Evolutionary conservation across 2,797 vertebrate species (phyloP).

Genomic region (Sebastes jordani): DNA sequence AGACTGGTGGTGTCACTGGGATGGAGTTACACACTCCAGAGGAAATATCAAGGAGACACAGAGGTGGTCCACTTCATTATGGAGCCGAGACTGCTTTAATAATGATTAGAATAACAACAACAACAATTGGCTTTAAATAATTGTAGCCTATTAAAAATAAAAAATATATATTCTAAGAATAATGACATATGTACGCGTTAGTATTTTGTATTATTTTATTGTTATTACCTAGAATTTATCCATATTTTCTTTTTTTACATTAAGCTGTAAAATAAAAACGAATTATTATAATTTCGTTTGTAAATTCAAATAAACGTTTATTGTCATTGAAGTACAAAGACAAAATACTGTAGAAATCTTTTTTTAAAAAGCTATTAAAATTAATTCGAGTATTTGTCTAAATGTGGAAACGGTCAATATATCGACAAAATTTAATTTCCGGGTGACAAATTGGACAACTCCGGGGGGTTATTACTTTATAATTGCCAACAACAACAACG

Average conservation of each 20-base stretch:
- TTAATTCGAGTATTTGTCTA: not conserved
- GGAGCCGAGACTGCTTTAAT: not conserved
- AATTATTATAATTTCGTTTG: not conserved
- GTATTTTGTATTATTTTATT: not conserved
- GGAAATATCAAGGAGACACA: constrained; percentile 47
- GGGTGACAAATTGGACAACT: not conserved
- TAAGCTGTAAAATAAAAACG: not conserved
- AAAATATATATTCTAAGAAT: not conserved
- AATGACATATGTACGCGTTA: not conserved
- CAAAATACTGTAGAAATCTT: not conserved
- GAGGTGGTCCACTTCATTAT: constrained; percentile 19
- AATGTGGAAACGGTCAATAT: constrained; percentile 1
- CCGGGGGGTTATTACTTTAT: not conserved
- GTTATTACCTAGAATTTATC: not conserved
- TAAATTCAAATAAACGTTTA: not conserved
- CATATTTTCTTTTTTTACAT: not conserved
- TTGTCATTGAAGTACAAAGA: not conserved
- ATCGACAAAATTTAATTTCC: not conserved
- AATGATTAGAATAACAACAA: not conserved
- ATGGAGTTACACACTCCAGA: constrained; percentile 52
- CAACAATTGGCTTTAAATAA: not conserved
- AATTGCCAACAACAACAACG: not conserved
- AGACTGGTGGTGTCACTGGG: constrained; percentile 48
- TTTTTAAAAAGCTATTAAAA: not conserved
- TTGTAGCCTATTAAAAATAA: no score